Evolutionary conservation across 2,113 vertebrate species (phyloP).

Genomic region (human (Homo sapiens)): DNA sequence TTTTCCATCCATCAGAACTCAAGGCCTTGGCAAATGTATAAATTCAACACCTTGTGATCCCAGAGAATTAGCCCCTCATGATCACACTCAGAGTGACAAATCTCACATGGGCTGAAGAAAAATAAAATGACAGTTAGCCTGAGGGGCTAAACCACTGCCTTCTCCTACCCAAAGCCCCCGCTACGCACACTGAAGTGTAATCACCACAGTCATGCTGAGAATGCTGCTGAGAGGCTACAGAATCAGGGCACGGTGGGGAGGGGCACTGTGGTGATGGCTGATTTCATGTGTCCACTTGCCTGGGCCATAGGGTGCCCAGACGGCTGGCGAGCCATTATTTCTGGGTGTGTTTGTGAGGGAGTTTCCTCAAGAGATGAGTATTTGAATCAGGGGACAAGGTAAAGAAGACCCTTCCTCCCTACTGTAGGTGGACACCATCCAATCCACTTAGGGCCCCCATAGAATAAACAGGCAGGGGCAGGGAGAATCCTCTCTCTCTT

Average conservation of each 20-base stretch:
- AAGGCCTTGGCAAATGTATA: background rate
- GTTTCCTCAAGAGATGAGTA: background rate
- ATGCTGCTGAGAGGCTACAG: accelerated
- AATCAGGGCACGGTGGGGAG: accelerated
- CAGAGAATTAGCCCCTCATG: too few species aligned
- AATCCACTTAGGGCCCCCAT: background rate
- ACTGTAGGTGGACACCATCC: too few species aligned
- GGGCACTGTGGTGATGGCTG: too few species aligned
- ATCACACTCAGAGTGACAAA: background rate
- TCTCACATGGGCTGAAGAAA: background rate
- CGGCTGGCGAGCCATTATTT: background rate
- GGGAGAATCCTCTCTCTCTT: too few species aligned
- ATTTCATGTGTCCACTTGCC: background rate
- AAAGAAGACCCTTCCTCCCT: background rate
- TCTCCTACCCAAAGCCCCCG: too few species aligned
- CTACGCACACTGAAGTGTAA: accelerated
- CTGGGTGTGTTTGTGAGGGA: background rate
- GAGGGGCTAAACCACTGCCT: too few species aligned
- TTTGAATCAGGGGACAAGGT: background rate
- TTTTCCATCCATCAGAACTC: background rate
- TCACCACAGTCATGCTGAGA: accelerated
- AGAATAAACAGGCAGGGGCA: accelerated
- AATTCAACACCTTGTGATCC: too few species aligned
- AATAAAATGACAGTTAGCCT: accelerated
- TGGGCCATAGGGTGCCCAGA: background rate